Conservation (phyloP, 2,888 invertebrate genomes). For the Crossocerus cetratus region DNA sequence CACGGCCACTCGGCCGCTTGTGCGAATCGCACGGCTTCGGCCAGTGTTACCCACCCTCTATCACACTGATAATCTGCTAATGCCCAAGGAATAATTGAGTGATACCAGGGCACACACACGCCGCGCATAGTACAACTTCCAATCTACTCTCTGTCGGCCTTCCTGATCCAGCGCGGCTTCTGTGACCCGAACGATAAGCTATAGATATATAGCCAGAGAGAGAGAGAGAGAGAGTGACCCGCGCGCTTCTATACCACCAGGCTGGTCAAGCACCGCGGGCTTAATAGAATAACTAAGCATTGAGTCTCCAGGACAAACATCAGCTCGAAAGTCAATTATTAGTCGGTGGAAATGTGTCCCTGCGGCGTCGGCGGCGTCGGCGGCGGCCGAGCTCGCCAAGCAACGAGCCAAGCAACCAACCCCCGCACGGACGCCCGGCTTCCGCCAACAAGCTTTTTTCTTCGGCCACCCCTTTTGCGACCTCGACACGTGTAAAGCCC, state of each 20-base stretch:
- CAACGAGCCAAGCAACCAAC: too few species aligned
- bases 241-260: conserved; percentile 14
- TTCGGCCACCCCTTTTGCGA: not conserved
- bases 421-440: too few species aligned
- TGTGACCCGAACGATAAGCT: conserved; percentile 15
- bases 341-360: conserved; percentile 24
- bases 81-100: conserved; percentile 52
- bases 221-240: not conserved
- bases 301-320: conserved; percentile 59
- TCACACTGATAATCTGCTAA: conserved; percentile 50
- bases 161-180: conserved; percentile 18
- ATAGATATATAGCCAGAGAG: not conserved
- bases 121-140: conserved; percentile 22
- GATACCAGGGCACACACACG: conserved; percentile 20
- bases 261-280: conserved; percentile 35
- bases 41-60: conserved; percentile 40
- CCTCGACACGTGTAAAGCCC: too few species aligned
- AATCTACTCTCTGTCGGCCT: conserved; percentile 24
- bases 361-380: not conserved
- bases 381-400: not conserved
- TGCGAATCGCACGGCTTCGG: conserved; percentile 19
- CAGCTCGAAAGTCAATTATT: conserved; percentile 59
- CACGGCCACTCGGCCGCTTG: conserved; percentile 15
- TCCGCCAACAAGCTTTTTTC: conserved; percentile 3
- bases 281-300: conserved; percentile 69